phyloP scores from a whole-genome alignment of 2,797 vertebrate species.

The Peromyscus attwateri region DNA sequence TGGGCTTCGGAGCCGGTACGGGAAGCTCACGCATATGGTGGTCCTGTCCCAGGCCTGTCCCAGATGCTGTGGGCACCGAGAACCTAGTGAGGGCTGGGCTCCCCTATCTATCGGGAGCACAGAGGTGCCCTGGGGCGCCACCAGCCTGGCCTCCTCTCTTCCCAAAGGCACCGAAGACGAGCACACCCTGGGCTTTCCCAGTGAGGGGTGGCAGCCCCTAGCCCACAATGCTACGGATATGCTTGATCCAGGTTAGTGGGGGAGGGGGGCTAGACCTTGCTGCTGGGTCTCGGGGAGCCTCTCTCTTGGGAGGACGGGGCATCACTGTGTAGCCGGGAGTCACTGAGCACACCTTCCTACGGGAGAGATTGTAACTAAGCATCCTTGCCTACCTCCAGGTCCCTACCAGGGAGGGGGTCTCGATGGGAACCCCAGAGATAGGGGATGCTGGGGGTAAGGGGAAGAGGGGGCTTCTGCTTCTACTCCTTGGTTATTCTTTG shows the following conservation, averaged over 20 bases:
- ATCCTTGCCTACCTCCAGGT: not conserved
- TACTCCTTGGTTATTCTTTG: not conserved
- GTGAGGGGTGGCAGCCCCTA: slow-evolving; percentile 81
- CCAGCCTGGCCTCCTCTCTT: slow-evolving; percentile 60
- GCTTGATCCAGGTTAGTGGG: slow-evolving; percentile 91
- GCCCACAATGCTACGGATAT: slow-evolving; percentile 91
- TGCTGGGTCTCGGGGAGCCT: not conserved
- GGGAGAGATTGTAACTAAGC: not conserved
- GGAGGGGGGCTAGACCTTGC: not conserved
- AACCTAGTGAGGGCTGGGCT: not conserved
- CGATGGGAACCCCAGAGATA: not conserved
- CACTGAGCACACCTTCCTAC: not conserved
- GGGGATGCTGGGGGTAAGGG: not conserved
- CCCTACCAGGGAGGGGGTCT: not conserved
- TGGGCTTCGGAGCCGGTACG: not conserved
- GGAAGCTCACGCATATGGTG: not conserved
- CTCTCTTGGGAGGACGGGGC: not conserved
- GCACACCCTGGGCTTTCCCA: slow-evolving; percentile 66
- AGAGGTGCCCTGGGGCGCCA: not conserved
- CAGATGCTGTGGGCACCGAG: not conserved
- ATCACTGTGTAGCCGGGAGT: not conserved
- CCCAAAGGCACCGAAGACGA: slow-evolving; percentile 83
- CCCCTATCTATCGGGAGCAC: not conserved
- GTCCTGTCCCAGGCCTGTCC: not conserved
- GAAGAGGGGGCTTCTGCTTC: not conserved